These are phyloP conservation scores for Leptonema lineaticorne DNA, from an alignment of 1,140 invertebrate species.

Conservation along the genomic window DNA sequence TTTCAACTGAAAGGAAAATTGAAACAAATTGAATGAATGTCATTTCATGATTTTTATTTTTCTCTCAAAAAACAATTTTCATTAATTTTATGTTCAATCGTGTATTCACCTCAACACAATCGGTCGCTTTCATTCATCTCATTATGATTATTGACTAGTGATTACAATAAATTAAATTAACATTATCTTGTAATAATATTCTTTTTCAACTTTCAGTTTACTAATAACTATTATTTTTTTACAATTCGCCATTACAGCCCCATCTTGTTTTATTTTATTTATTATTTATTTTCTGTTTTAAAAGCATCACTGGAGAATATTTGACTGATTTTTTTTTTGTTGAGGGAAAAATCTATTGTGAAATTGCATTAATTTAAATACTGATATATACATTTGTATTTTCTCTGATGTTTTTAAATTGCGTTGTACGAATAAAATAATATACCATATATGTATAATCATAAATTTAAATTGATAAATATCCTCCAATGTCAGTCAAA, in stretches of 20 bases:
- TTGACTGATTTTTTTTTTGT: no score
- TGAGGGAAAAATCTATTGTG: no score
- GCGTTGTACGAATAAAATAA: no score
- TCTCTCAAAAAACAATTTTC: slow-evolving; percentile 40
- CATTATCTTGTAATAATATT: slow-evolving; percentile 35
- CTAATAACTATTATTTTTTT: slow-evolving; percentile 42
- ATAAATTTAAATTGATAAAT: no score
- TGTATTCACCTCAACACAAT: slow-evolving; percentile 21
- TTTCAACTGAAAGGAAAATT: background rate
- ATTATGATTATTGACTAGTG: slow-evolving; percentile 23
- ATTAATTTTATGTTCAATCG: slow-evolving; percentile 27
- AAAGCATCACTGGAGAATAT: background rate
- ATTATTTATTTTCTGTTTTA: no score
- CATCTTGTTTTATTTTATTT: no score
- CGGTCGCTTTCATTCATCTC: slow-evolving; percentile 13
- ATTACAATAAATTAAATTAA: slow-evolving; percentile 38
- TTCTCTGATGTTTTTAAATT: no score
- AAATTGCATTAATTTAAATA: no score
- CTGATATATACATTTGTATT: no score
- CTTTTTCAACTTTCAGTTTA: slow-evolving; percentile 35
- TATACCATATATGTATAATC: no score
- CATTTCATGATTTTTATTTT: slow-evolving; percentile 33
- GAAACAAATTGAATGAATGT: background rate
- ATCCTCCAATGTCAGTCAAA: no score
- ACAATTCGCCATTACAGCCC: slow-evolving; percentile 32